phyloP scores from a whole-genome alignment of 2,113 vertebrate genomes.

The Nesospiza acunhae region DNA sequence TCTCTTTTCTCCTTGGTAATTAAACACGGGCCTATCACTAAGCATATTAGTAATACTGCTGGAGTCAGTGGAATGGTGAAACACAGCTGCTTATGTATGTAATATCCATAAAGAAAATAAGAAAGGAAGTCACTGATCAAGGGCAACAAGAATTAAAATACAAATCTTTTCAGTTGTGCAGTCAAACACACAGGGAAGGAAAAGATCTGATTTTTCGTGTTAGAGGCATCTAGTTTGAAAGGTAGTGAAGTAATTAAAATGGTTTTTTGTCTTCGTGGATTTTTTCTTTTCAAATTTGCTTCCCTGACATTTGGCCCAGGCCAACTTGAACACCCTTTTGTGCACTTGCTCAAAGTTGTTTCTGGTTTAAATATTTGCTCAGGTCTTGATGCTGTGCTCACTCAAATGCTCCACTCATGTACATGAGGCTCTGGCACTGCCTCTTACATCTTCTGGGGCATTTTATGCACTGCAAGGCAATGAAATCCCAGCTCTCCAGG shows the following conservation, averaged over 20 bases:
- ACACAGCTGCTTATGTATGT: neutral
- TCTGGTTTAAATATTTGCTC: neutral
- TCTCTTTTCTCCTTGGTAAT: slow-evolving; percentile 27
- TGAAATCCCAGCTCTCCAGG: neutral
- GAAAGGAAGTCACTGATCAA: neutral
- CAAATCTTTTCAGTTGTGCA: neutral
- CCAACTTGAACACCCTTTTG: neutral
- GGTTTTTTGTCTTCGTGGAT: neutral
- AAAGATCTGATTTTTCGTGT: neutral
- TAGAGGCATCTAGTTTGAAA: neutral
- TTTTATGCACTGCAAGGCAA: neutral
- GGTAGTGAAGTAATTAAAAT: neutral
- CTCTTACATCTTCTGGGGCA: neutral
- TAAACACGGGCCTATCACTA: neutral
- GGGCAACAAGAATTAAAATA: neutral
- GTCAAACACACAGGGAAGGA: neutral
- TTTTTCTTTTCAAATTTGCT: neutral
- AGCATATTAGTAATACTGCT: neutral
- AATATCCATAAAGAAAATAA: neutral
- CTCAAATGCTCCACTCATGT: neutral
- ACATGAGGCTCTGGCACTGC: neutral
- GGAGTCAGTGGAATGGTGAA: neutral
- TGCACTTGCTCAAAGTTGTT: neutral
- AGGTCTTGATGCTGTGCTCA: neutral
- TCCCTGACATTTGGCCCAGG: neutral